Evolutionary conservation across 2,888 invertebrate genomes (phyloP).

Genomic region (Epistrophe eligans): DNA sequence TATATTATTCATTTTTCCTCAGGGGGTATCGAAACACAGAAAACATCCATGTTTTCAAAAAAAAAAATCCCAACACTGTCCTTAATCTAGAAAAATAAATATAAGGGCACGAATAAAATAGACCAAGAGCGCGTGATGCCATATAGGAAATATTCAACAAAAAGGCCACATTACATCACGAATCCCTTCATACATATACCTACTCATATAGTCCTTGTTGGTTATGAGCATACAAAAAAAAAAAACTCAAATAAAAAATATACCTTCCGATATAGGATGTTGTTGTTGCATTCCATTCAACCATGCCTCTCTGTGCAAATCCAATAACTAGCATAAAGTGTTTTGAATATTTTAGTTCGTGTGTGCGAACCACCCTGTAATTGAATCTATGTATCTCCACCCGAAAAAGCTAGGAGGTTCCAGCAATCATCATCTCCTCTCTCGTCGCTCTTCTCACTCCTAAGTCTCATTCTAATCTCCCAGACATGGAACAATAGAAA

Average conservation of each 20-base stretch:
- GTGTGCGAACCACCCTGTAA: conserved; percentile 72
- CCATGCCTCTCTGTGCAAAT: conserved; percentile 43
- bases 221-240: not conserved
- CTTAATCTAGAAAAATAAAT: conserved; percentile 14
- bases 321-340: conserved; percentile 76
- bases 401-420: not conserved
- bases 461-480: conserved; percentile 33
- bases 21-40: not conserved
- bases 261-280: conserved; percentile 16
- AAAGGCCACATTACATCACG: conserved; percentile 7
- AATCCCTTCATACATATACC: not conserved
- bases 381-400: conserved; percentile 65
- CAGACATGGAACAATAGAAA: conserved; percentile 68
- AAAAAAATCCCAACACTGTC: not conserved
- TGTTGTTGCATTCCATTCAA: conserved; percentile 43
- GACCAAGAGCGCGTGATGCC: not conserved
- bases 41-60: not conserved
- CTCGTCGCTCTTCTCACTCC: conserved; percentile 4
- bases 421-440: conserved; percentile 3
- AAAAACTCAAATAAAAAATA: conserved; percentile 17
- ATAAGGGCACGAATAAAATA: conserved; percentile 18
- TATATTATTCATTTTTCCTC: conserved; percentile 25
- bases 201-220: not conserved
- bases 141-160: conserved; percentile 1
- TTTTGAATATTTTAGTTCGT: conserved; percentile 75